These are phyloP conservation scores for Monopis laevigella DNA, from an alignment of 2,888 invertebrate genomes.

Conservation along the genomic window DNA sequence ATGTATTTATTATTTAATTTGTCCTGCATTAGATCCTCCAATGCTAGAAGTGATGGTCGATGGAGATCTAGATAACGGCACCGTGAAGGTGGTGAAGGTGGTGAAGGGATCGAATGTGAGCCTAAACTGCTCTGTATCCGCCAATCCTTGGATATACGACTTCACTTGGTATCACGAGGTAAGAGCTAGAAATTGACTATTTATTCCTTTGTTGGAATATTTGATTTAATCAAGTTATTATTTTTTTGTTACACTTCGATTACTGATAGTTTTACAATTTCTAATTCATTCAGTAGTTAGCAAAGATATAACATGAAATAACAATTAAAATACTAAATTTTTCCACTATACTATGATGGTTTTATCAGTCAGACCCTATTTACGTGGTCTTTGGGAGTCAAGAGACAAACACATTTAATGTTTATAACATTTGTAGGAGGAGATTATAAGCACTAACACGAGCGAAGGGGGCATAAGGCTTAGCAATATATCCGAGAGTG, in stretches of 20 bases:
- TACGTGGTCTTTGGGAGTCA: no score
- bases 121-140: constrained; percentile 41
- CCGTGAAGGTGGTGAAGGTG: constrained; percentile 27
- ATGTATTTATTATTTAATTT: no score
- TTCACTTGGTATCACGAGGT: constrained; percentile 51
- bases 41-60: constrained; percentile 36
- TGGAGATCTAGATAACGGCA: constrained; percentile 33
- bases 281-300: no score
- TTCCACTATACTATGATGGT: no score
- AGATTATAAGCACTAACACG: constrained; percentile 24
- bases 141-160: constrained; percentile 44
- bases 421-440: constrained; percentile 29
- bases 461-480: not conserved
- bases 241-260: no score
- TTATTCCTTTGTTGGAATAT: no score
- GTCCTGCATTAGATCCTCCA: constrained; percentile 46
- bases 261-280: no score
- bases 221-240: no score
- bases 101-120: constrained; percentile 40
- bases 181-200: constrained; percentile 1
- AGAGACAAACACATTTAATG: no score
- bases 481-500: constrained; percentile 23
- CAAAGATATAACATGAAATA: no score
- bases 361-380: no score
- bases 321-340: no score